These are phyloP conservation scores for Orthonychiurus folsomi DNA, from an alignment of 2,888 invertebrate genomes.

Conservation along the genomic window DNA sequence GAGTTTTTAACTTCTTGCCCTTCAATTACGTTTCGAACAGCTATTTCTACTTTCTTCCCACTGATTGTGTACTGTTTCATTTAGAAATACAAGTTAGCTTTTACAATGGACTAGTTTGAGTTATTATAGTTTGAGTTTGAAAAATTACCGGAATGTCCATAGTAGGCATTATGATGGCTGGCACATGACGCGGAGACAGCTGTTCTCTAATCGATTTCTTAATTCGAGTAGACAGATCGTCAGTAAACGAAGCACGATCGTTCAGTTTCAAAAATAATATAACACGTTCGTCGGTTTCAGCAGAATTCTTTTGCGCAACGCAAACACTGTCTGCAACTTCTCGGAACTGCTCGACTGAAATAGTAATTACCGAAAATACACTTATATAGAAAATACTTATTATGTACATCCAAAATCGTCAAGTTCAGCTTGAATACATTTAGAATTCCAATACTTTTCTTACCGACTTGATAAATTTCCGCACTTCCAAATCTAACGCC, in stretches of 20 bases:
- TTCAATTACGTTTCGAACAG: conserved; percentile 48
- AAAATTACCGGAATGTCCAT: conserved; percentile 42
- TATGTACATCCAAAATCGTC: background rate
- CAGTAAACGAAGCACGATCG: conserved; percentile 42
- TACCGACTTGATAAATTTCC: conserved; percentile 52
- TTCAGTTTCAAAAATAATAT: conserved; percentile 50
- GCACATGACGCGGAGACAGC: conserved; percentile 50
- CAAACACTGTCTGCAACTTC: conserved; percentile 51
- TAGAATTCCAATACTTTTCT: conserved; percentile 15
- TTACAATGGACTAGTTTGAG: too few relatives aligned
- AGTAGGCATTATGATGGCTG: conserved; percentile 45
- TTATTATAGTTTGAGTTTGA: background rate
- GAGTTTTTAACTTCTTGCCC: conserved; percentile 46
- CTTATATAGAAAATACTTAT: too few relatives aligned
- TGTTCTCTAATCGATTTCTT: conserved; percentile 45
- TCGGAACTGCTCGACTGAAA: conserved; percentile 47
- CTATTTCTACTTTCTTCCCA: conserved; percentile 54
- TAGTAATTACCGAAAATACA: conserved; percentile 1
- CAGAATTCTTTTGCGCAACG: conserved; percentile 48
- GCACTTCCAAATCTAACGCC: conserved; percentile 54
- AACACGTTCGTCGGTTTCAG: conserved; percentile 49
- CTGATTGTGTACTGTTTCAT: conserved; percentile 49
- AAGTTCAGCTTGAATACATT: background rate
- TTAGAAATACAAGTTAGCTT: background rate
- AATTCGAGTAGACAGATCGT: conserved; percentile 44